phyloP scores from a whole-genome alignment of 2,113 vertebrate genomes.

The Zosterops lateralis region DNA sequence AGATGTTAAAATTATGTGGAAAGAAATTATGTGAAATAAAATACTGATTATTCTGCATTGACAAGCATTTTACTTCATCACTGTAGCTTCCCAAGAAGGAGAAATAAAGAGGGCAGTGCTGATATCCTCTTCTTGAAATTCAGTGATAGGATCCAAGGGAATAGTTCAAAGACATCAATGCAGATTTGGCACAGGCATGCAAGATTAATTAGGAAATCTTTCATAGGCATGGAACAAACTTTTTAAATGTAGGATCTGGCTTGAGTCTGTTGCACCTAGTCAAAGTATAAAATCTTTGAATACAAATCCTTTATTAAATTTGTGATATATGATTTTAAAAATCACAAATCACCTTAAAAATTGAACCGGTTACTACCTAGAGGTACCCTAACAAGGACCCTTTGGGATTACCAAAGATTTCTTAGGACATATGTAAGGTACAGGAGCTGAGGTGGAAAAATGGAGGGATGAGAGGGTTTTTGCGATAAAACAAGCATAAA shows the following conservation, averaged over 20 bases:
- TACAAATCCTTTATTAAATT: background rate
- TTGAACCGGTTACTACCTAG: background rate
- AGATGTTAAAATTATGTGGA: background rate
- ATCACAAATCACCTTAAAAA: background rate
- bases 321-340: background rate
- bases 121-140: background rate
- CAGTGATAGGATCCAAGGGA: background rate
- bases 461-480: background rate
- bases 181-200: background rate
- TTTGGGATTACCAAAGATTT: background rate
- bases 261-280: background rate
- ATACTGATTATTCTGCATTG: background rate
- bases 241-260: background rate
- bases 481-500: background rate
- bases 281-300: background rate
- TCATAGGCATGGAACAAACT: background rate
- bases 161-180: background rate
- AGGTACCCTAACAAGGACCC: background rate
- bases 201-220: background rate
- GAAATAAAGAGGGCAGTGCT: background rate
- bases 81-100: background rate
- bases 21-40: background rate
- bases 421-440: background rate
- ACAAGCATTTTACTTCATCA: background rate
- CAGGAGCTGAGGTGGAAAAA: background rate